These are phyloP conservation scores for Pteronotus mesoamericanus DNA, from an alignment of 2,797 vertebrate genomes.

Conservation along the genomic window DNA sequence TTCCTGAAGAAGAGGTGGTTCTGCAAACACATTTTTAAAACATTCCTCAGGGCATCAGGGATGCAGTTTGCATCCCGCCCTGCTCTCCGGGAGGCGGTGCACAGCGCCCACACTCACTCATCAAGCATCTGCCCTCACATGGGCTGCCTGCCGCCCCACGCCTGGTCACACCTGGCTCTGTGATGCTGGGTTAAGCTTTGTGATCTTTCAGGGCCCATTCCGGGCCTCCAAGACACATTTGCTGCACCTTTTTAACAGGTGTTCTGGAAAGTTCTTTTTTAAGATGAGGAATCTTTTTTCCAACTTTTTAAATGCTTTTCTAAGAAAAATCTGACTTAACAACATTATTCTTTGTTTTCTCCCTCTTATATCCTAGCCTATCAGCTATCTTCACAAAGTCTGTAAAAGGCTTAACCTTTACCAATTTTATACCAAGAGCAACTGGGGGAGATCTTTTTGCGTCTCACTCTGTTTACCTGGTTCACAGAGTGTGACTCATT, in stretches of 20 bases:
- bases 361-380: not conserved
- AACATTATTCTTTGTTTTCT: not conserved
- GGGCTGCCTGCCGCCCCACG: accelerated
- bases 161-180: not conserved
- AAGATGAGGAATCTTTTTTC: not conserved
- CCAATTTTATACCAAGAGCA: not conserved
- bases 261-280: not conserved
- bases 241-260: not conserved
- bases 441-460: not conserved
- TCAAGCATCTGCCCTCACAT: not conserved
- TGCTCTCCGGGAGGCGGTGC: not conserved
- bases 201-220: not conserved
- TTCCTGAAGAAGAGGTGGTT: not conserved
- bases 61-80: not conserved
- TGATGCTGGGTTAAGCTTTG: not conserved
- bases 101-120: not conserved
- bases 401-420: not conserved
- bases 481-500: not conserved
- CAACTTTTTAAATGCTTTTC: not conserved
- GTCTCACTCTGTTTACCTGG: not conserved
- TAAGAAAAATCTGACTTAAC: not conserved
- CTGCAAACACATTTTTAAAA: not conserved
- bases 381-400: not conserved
- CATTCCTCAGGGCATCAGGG: not conserved
- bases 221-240: too few relatives aligned